Conservation (phyloP, 2,113 vertebrate genomes). For the Hemiscyllium ocellatum region DNA sequence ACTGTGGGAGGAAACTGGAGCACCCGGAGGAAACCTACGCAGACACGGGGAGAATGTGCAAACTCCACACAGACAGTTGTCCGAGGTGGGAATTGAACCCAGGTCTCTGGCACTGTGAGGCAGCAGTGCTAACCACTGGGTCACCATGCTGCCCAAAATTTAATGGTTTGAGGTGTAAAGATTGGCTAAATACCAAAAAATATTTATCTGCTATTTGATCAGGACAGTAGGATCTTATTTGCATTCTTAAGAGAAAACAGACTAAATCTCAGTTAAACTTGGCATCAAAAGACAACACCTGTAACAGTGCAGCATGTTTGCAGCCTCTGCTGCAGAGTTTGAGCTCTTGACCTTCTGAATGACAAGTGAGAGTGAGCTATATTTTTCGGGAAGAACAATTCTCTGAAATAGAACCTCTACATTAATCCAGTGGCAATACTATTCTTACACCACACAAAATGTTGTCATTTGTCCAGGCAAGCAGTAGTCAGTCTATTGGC, state of each 20-base stretch:
- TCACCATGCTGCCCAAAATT: no score
- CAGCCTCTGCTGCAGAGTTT: background rate
- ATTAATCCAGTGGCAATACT: background rate
- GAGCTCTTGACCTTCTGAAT: background rate
- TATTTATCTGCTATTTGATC: background rate
- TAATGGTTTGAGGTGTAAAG: background rate
- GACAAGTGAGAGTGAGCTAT: background rate
- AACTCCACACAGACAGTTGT: no score
- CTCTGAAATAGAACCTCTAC: background rate
- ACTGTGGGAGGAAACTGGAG: no score
- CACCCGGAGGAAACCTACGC: no score
- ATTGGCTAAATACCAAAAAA: background rate
- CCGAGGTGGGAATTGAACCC: no score
- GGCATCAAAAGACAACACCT: background rate
- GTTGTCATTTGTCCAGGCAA: background rate
- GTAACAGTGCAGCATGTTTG: background rate
- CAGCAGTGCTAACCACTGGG: no score
- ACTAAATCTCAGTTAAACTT: background rate
- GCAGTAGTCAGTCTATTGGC: background rate
- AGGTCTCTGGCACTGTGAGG: no score
- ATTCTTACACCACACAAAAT: background rate
- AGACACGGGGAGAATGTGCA: no score
- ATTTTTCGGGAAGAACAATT: background rate
- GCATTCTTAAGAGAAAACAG: background rate
- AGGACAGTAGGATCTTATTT: background rate